Percentiles rank a stretch among this genome's conserved stretches.
These are phyloP conservation scores for Selene dorsalis DNA, from an alignment of 2,797 vertebrate species.

Conservation along the genomic window DNA sequence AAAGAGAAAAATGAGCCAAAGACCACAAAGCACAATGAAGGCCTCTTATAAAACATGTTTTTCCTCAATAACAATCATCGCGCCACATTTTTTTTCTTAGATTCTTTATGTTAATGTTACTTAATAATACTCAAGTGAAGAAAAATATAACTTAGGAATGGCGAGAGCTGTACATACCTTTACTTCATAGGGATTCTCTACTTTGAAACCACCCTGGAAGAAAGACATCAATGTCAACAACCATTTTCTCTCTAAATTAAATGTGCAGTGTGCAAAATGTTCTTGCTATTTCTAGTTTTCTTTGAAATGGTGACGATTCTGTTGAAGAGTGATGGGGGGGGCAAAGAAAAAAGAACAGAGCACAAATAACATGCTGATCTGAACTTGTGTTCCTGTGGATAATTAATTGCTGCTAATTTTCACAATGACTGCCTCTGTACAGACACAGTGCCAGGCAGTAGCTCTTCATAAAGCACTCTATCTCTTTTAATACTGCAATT, in stretches of 20 bases:
- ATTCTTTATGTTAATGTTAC: neutral
- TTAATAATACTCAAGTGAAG: neutral
- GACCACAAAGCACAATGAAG: neutral
- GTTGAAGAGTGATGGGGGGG: neutral
- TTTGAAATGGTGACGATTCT: neutral
- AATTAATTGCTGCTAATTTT: slow-evolving; percentile 23
- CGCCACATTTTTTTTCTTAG: neutral
- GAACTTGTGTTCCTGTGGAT: neutral
- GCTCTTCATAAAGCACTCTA: neutral
- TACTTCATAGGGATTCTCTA: slow-evolving; percentile 89
- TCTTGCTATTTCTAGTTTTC: slow-evolving; percentile 12
- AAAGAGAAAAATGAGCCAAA: slow-evolving; percentile 6
- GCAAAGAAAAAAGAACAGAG: neutral
- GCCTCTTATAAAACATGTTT: slow-evolving; percentile 19
- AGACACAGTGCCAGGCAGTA: neutral
- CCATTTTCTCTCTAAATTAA: slow-evolving; percentile 12
- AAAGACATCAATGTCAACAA: slow-evolving; percentile 39
- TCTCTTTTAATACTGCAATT: neutral
- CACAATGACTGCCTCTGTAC: neutral
- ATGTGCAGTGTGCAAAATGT: neutral
- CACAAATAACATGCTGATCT: neutral
- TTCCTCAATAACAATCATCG: neutral
- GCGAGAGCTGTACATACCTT: slow-evolving; percentile 84
- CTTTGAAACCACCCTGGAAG: slow-evolving; percentile 92
- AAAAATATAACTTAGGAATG: neutral